These are phyloP conservation scores for Eupithecia subfuscata DNA, from an alignment of 2,888 invertebrate genomes.

Conservation along the genomic window DNA sequence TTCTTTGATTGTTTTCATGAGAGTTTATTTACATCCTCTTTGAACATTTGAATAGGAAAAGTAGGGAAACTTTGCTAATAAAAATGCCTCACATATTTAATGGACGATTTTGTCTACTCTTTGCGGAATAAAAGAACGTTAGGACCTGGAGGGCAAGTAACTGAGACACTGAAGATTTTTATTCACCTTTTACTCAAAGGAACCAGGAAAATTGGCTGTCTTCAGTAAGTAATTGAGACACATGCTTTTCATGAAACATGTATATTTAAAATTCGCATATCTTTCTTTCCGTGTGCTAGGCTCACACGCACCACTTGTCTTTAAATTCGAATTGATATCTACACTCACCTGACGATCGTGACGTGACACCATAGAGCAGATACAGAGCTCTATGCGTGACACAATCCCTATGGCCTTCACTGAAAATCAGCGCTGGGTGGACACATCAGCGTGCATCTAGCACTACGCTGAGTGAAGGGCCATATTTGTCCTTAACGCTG, in stretches of 20 bases:
- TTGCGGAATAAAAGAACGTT: not conserved
- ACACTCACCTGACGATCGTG: no score
- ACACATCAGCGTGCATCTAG: no score
- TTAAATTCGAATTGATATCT: no score
- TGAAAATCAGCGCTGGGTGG: no score
- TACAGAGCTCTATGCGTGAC: no score
- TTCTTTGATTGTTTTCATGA: constrained; percentile 34
- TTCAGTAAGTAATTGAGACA: not conserved
- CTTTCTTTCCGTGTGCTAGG: not conserved
- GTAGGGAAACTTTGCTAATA: constrained; percentile 25
- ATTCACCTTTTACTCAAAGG: no score
- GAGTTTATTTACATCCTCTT: constrained; percentile 28
- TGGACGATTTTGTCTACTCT: not conserved
- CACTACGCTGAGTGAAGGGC: no score
- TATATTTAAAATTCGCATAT: not conserved
- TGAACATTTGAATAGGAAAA: constrained; percentile 22
- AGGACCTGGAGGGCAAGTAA: not conserved
- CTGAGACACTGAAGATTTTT: not conserved
- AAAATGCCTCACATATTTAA: constrained; percentile 22
- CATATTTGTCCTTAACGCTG: no score
- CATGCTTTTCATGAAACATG: not conserved
- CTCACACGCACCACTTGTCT: not conserved
- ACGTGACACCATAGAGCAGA: no score
- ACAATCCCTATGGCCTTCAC: no score
- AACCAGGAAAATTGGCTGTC: not conserved